Conservation (phyloP, 2,797 vertebrate species). For the Leptatherina wallacei region DNA sequence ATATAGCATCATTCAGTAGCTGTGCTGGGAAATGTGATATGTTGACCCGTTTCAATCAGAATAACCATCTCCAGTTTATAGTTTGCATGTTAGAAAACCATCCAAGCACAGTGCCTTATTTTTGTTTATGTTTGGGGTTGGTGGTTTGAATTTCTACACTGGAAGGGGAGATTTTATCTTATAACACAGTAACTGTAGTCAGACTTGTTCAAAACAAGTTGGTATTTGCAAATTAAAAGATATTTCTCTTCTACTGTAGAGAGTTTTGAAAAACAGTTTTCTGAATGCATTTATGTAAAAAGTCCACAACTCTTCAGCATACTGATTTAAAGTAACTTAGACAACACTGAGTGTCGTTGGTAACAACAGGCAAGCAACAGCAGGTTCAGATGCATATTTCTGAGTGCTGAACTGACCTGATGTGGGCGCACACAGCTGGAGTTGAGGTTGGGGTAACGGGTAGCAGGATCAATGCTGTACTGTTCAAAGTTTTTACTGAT, state of each 20-base stretch:
- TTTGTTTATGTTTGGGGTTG: neutral
- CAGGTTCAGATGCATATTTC: neutral
- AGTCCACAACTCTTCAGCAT: neutral
- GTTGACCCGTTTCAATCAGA: neutral
- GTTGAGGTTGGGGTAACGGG: conserved; percentile 97
- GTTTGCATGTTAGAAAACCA: neutral
- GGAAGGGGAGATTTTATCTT: conserved; percentile 1
- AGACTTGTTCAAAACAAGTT: neutral
- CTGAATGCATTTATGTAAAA: neutral
- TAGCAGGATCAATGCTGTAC: conserved; percentile 92
- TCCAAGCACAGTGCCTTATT: fast-evolving
- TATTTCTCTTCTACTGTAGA: neutral
- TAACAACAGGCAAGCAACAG: too few species aligned
- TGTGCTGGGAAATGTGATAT: neutral
- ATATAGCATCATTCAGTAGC: neutral
- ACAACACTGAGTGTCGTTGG: too few species aligned
- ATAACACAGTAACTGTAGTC: neutral
- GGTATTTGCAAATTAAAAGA: neutral
- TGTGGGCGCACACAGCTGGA: conserved; percentile 90
- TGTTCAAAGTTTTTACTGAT: conserved; percentile 97
- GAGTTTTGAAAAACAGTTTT: neutral
- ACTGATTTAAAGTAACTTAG: neutral
- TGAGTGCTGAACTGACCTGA: conserved; percentile 83
- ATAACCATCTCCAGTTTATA: neutral
- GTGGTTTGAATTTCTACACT: neutral